A percentile compares a stretch with the other conserved stretches of the same genome.
These are phyloP conservation scores for Gymnosoma rotundatum DNA, from an alignment of 2,888 invertebrate species.

Conservation along the genomic window DNA sequence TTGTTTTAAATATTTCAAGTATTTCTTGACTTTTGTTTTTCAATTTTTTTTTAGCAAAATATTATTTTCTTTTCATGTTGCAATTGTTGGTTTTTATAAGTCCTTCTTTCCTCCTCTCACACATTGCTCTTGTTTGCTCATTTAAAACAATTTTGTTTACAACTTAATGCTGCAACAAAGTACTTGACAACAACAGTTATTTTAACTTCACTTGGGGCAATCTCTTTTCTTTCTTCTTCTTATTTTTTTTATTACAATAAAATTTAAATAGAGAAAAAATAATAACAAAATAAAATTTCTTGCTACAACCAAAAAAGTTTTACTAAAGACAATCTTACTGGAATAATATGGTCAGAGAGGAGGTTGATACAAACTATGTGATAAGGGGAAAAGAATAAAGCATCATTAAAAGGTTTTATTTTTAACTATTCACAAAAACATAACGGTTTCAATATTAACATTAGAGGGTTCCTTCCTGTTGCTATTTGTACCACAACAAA, in stretches of 20 bases:
- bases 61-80: conserved; percentile 1
- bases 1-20: conserved; percentile 14
- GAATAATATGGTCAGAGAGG: neutral
- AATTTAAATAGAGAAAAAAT: conserved; percentile 21
- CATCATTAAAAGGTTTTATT: conserved; percentile 1
- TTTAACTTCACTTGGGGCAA: conserved; percentile 60
- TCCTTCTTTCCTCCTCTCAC: neutral
- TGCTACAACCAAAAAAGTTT: conserved; percentile 43
- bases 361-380: neutral
- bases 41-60: neutral
- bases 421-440: conserved; percentile 29
- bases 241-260: conserved; percentile 30
- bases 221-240: neutral
- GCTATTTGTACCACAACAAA: conserved; percentile 46
- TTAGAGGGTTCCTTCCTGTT: conserved; percentile 66
- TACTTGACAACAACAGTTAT: conserved; percentile 61
- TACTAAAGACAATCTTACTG: neutral
- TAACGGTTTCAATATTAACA: conserved; percentile 59
- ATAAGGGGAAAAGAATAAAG: neutral
- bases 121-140: neutral
- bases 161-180: conserved; percentile 63
- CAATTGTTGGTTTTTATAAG: neutral
- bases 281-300: neutral
- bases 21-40: neutral
- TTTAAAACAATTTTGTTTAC: conserved; percentile 69